Percentiles rank a stretch among this genome's conserved stretches.
Conservation (phyloP, 2,797 vertebrate species). For the Pyrocephalus nanus region DNA sequence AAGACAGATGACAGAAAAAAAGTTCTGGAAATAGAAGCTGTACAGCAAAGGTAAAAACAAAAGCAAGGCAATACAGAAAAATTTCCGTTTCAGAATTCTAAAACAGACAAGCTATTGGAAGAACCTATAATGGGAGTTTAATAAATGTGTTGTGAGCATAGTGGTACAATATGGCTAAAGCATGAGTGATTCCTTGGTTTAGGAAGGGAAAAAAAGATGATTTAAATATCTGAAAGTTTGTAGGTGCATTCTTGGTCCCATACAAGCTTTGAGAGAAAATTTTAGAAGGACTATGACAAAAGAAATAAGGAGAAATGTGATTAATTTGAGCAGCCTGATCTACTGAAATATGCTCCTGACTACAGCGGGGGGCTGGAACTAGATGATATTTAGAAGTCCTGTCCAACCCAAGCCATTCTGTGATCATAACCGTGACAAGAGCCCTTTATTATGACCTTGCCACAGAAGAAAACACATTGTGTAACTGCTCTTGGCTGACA, state of each 20-base stretch:
- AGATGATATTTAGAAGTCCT: neutral
- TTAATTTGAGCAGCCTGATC: neutral
- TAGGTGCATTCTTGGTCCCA: neutral
- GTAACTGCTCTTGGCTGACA: neutral
- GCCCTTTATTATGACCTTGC: neutral
- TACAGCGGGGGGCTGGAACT: neutral
- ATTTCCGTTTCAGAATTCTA: neutral
- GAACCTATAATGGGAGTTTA: neutral
- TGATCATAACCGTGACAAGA: neutral
- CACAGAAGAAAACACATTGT: slow-evolving; percentile 5
- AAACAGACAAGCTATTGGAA: neutral
- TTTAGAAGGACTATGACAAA: neutral
- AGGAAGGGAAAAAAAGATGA: rapidly evolving
- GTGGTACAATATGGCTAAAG: neutral
- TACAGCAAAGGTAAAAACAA: neutral
- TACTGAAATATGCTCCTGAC: neutral
- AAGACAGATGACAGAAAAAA: neutral
- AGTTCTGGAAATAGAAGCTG: neutral
- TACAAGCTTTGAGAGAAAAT: neutral
- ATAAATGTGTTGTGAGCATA: neutral
- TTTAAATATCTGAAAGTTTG: neutral
- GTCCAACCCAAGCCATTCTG: neutral
- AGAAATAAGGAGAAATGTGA: neutral
- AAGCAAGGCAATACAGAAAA: neutral
- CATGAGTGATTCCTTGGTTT: neutral